Conservation (phyloP, 2,888 invertebrate species). For the Trimorus sp. region DNA sequence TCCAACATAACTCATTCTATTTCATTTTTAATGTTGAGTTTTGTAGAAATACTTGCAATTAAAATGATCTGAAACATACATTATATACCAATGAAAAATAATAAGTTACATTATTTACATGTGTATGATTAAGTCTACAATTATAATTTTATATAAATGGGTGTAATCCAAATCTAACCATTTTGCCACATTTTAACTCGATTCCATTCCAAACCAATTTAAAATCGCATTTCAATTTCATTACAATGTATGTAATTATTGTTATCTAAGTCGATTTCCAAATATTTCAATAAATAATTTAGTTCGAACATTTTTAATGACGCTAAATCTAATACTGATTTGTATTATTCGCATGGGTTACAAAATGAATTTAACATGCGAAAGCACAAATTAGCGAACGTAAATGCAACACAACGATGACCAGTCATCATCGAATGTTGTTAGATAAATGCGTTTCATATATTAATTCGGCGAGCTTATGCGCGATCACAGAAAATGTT, state of each 20-base stretch:
- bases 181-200: too few species aligned
- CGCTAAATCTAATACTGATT: slow-evolving; percentile 27
- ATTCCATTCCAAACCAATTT: too few species aligned
- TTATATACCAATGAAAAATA: too few species aligned
- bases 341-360: slow-evolving; percentile 30
- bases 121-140: too few species aligned
- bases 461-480: slow-evolving; percentile 13
- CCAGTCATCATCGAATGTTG: slow-evolving; percentile 8
- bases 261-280: slow-evolving; percentile 3
- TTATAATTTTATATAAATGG: too few species aligned
- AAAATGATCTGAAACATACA: too few species aligned
- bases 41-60: too few species aligned
- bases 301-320: slow-evolving; percentile 30
- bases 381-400: slow-evolving; percentile 24
- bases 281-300: slow-evolving; percentile 32
- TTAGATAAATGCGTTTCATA: slow-evolving; percentile 37
- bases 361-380: slow-evolving; percentile 27
- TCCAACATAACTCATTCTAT: too few species aligned
- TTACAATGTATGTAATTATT: slow-evolving; percentile 11
- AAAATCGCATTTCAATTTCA: too few species aligned
- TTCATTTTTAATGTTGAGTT: too few species aligned
- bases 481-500: slow-evolving; percentile 2
- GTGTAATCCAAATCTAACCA: too few species aligned
- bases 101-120: too few species aligned
- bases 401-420: slow-evolving; percentile 19